A percentile compares a stretch with the other conserved stretches of the same genome.
Evolutionary conservation across 2,888 invertebrate species (phyloP).

Genomic region (Ectobius pallidus): DNA sequence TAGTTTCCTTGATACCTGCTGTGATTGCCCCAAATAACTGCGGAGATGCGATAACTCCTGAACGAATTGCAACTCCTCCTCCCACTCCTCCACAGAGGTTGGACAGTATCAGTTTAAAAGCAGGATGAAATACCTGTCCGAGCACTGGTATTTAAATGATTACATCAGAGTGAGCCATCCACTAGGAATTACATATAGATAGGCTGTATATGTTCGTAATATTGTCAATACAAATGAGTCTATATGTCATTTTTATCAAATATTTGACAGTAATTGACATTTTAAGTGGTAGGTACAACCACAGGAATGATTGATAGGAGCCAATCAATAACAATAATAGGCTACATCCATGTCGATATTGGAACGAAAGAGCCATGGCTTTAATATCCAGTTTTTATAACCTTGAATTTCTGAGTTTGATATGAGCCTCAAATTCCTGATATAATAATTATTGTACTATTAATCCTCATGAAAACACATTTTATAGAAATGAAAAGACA

Average conservation of each 20-base stretch:
- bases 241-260: not conserved
- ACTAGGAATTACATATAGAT: conserved; percentile 13
- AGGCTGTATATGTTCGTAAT: conserved; percentile 39
- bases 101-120: conserved; percentile 57
- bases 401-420: conserved; percentile 10
- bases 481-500: too few species aligned
- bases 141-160: not conserved
- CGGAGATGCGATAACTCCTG: conserved; percentile 59
- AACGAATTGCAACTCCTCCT: conserved; percentile 60
- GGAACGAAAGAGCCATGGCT: not conserved
- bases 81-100: conserved; percentile 63
- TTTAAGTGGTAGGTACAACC: not conserved
- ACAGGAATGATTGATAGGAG: not conserved
- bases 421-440: too few species aligned
- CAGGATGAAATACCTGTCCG: conserved; percentile 37
- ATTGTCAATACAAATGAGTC: conserved; percentile 32
- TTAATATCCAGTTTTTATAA: not conserved
- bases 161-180: not conserved
- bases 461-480: too few species aligned
- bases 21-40: conserved; percentile 61
- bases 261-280: conserved; percentile 14
- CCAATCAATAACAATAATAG: not conserved
- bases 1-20: conserved; percentile 70
- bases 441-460: too few species aligned
- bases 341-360: conserved; percentile 5